Percentiles rank a stretch among this genome's conserved stretches.
These are phyloP conservation scores for Andrena fulva DNA, from an alignment of 2,888 invertebrate genomes.

Conservation along the genomic window DNA sequence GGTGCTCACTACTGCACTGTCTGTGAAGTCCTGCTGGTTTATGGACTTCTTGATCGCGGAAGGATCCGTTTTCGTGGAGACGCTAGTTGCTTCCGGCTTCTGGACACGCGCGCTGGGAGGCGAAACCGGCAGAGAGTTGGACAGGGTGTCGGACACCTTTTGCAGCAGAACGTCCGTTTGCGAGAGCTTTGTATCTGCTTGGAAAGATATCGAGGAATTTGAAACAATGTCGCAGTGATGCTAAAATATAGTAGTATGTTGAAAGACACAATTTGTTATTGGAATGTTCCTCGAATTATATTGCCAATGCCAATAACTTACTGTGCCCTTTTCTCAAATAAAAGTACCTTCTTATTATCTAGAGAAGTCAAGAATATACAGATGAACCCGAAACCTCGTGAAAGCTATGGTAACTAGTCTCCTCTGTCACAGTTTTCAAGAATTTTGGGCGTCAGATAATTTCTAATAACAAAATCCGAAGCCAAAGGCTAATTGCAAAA, in stretches of 20 bases:
- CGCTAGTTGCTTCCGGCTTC: neutral
- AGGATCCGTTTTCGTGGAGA: neutral
- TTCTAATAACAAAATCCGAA: neutral
- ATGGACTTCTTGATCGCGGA: neutral
- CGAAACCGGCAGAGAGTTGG: conserved; percentile 70
- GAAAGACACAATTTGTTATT: neutral
- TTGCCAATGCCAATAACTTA: too few species aligned
- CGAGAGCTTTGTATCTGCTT: conserved; percentile 37
- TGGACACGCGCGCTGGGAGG: neutral
- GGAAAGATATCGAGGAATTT: neutral
- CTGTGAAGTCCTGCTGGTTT: conserved; percentile 4
- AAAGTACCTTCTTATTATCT: neutral
- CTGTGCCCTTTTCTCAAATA: too few species aligned
- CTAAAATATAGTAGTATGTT: too few species aligned
- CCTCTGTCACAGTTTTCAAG: neutral
- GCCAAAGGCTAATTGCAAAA: neutral
- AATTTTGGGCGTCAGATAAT: neutral
- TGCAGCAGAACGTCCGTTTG: conserved; percentile 81
- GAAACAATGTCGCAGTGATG: neutral
- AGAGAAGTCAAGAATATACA: neutral
- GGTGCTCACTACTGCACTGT: conserved; percentile 11
- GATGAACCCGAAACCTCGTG: neutral
- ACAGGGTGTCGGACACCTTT: conserved; percentile 82
- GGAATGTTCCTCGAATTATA: neutral
- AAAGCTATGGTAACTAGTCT: neutral